A percentile compares a stretch with the other conserved stretches of the same genome.
These are phyloP conservation scores for Oscheius sp. DNA, from an alignment of 1,140 invertebrate genomes.

Conservation along the genomic window DNA sequence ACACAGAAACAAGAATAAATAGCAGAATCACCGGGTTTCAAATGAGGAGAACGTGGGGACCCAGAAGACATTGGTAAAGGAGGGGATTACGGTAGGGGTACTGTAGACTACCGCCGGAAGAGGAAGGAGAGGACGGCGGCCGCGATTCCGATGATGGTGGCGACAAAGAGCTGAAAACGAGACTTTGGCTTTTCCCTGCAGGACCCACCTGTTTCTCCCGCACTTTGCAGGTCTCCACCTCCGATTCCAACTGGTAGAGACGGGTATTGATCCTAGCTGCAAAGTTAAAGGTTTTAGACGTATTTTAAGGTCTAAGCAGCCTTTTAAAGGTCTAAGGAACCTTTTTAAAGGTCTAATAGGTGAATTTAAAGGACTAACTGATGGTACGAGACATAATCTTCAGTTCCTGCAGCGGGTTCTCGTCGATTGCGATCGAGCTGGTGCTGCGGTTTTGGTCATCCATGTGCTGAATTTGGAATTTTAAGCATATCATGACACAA, in stretches of 20 bases:
- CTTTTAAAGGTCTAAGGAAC: too few relatives aligned
- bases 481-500: too few relatives aligned
- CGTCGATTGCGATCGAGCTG: constrained; percentile 44
- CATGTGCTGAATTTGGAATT: too few relatives aligned
- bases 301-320: too few relatives aligned
- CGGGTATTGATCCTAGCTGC: constrained; percentile 29
- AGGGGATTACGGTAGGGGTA: too few relatives aligned
- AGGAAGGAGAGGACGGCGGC: background rate
- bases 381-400: constrained; percentile 43
- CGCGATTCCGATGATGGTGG: background rate
- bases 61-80: too few relatives aligned
- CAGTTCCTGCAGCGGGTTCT: constrained; percentile 48
- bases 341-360: too few relatives aligned
- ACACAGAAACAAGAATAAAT: too few relatives aligned
- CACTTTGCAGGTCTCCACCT: constrained; percentile 32
- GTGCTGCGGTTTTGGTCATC: constrained; percentile 1
- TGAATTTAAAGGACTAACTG: too few relatives aligned
- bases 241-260: constrained; percentile 49
- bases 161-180: background rate
- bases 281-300: background rate
- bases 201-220: constrained; percentile 17
- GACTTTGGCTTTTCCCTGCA: background rate
- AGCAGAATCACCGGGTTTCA: too few relatives aligned
- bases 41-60: too few relatives aligned
- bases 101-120: background rate